A percentile compares a stretch with the other conserved stretches of the same genome.
These are phyloP conservation scores for Smutsia gigantea DNA, from an alignment of 2,797 vertebrate genomes.

Conservation along the genomic window DNA sequence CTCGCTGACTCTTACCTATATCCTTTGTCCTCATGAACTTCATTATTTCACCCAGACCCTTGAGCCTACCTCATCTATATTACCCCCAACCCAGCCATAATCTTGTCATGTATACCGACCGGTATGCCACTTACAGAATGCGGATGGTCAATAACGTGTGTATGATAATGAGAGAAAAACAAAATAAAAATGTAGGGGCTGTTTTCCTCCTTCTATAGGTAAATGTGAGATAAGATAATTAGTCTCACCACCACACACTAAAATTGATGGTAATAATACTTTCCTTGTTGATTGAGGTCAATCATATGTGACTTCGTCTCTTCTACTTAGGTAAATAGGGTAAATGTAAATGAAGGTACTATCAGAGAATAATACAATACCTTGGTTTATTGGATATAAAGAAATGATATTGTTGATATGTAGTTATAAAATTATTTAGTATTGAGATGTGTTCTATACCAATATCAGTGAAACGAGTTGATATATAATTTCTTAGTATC, in stretches of 20 bases:
- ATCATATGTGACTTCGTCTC: neutral
- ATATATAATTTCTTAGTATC: neutral
- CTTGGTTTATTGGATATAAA: neutral
- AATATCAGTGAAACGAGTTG: neutral
- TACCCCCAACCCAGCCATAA: neutral
- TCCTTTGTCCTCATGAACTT: neutral
- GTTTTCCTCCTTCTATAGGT: neutral
- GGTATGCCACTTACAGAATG: neutral
- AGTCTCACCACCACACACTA: neutral
- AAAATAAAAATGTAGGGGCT: neutral
- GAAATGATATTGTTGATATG: slow-evolving; percentile 11
- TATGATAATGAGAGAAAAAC: neutral
- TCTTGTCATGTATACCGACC: neutral
- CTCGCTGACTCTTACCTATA: neutral
- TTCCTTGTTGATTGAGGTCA: neutral
- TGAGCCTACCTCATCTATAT: neutral
- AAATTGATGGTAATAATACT: neutral
- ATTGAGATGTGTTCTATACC: neutral
- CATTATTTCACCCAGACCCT: neutral
- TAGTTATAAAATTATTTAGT: neutral
- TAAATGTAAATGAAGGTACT: neutral
- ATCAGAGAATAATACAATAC: neutral
- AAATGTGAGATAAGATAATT: neutral
- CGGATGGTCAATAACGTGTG: neutral
- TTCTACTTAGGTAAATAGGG: slow-evolving; percentile 10